Evolutionary conservation across 2,888 invertebrate genomes (phyloP), one percentile per base, ranked within the genome.

Genomic region (Tetheella fluctuosa): DNA sequence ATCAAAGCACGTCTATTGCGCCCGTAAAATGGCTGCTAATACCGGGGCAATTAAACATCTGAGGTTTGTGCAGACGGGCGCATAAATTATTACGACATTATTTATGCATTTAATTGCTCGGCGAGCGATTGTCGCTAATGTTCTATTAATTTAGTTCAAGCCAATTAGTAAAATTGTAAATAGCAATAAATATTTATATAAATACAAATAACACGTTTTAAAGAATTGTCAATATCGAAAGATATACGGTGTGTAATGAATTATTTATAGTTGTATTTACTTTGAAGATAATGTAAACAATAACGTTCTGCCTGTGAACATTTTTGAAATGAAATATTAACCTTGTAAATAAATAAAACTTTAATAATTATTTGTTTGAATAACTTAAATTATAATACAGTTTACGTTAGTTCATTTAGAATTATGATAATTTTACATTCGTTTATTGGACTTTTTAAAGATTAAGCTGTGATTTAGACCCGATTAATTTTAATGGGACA

Each of bases 1-100:
- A 69, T 67, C 65, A 67, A 67, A 68, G 64, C 64, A 57, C 62
- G 65, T 60, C 64, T 68, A 68, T 67, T 64, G 63, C 56, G 56
- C 59, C 48, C 59, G 64, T 60, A 64, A 67, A 69, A 61, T 59
- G 56, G 62, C 58, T 56, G 55, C 60, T 67, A 69, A 65, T 68
- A 64, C 60, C 62, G 61, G 59, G 20, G 63, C 60, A 63, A 67
- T 66, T 66, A 67, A 63, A 30, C 54, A 20, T 34, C 23, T 60
- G 63, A 60, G 63, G 59, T 48, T 8, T 20, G 62, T 64, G 63
- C 62, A 67, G 58, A 70, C 65, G 59, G 57, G 64, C 70, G 67
- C 63, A 64, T 39, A 59, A 62, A 17, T n/a, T n/a, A n/a, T n/a
- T n/a, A 57, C 12, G 5, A 53, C 23, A 13, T 53, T 53, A 25